Evolutionary conservation across 2,888 invertebrate species (phyloP), one percentile per base, ranked within the genome.

Genomic region (Candidula unifasciata): DNA sequence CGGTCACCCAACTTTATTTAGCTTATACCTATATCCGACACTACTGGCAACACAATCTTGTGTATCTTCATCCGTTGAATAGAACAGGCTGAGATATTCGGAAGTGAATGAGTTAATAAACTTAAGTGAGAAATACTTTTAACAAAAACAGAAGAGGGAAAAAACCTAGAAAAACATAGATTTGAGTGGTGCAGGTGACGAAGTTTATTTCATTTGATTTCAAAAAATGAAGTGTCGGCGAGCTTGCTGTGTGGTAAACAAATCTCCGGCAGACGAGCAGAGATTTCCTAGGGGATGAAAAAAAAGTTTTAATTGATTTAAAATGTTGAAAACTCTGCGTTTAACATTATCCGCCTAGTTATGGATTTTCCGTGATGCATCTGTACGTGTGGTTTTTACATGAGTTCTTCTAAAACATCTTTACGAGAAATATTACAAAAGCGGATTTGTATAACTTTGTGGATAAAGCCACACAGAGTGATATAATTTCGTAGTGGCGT

Each of bases 141-240:
- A 44, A 44, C 0, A 44, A 44, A 44, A 0, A 44, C 6, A 44
- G 8, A 44, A 13, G 44, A 44, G 44, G 44, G 44, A 44, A 44
- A n/a, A 44, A 44, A 44, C 44, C 8, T 13, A 44, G n/a, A n/a
- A n/a, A n/a, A 6, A 44, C 44, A 44, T 13, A 44, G 44, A 30
- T 13, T 18, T 35, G 27, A 13, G 8, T 52, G 44, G 10, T 68
- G 30, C 80, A 80, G 80, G 68, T 80, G 80, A 80, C 16, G 37
- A 30, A 68, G 27, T 80, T 80, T 80, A 80, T 80, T 68, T 80
- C 80, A 68, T 68, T 80, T 80, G 68, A 80, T 80, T 68, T 68
- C 68, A 64, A 64, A 78, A 69, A 78, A 35, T 60, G 35, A 3
- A 30, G 1, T 60, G 13, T 35, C 33, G 35, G 77, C 60, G 33